Base-by-base conservation (phyloP, 2,888 invertebrate species). In the Epicampocera succincta region DNA sequence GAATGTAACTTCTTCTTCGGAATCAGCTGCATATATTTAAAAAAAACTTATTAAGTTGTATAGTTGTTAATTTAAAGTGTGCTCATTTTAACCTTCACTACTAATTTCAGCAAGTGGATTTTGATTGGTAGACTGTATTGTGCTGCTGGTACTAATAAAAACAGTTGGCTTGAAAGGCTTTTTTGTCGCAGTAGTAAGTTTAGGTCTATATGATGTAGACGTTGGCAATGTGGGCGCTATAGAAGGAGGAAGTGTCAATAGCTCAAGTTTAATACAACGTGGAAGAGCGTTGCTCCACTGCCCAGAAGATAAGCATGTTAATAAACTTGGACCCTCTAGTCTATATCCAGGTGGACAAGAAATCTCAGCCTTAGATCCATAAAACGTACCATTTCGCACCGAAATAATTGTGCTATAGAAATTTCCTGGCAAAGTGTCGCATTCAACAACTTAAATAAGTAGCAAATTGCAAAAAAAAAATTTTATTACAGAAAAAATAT, bases 281-380 rank as follows among this genome's bases (percentile, higher is more conserved):
- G 97, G 97, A 58, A 95, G 92, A 0, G 93, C 92, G 68, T 94
- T 93, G 88, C 97, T 96, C 93, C 97, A 97, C 78, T 94, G 93
- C 0, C 97, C 97, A 60, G 93, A 94, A 12, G 94, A 93, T 68
- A 95, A 92, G 86, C 98, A 98, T 25, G 93, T 92, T 40, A 96
- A 92, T 61, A 93, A 92, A 15, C 92, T 92, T 1, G 94, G 92
- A 21, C 97, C 97, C 21, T 93, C 92, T 71, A 97, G 91, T 79
- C 92, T 92, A 89, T 93, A 95, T 0, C 96, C 95, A 15, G 93
- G 91, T 1, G 93, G 93, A 87, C 97, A 97, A 6, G 92, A 92
- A 88, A 96, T 97, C 87, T 95, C 95, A 0, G 96, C 94, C 48
- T 93, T 92, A 0, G 96, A 93, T 48, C 96, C 96, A 85, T 93